phyloP scores from a whole-genome alignment of 2,888 invertebrate species.

The Ophonus ardosiacus region DNA sequence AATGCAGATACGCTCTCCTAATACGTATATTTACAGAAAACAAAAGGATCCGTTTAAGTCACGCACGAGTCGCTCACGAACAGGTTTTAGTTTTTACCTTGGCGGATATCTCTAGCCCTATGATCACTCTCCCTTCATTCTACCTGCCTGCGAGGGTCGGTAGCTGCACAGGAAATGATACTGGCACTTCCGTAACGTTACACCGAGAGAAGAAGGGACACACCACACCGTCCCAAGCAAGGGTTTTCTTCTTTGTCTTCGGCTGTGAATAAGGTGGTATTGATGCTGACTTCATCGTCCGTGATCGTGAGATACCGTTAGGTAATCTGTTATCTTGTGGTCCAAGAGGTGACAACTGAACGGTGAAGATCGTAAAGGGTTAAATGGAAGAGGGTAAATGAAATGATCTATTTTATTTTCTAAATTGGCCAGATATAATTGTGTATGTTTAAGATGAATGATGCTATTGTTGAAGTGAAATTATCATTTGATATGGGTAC shows the following conservation, averaged over 20 bases:
- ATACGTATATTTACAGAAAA: background rate
- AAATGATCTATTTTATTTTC: conserved; percentile 29
- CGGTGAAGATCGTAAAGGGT: conserved; percentile 34
- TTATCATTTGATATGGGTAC: background rate
- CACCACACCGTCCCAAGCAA: background rate
- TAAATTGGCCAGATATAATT: conserved; percentile 52
- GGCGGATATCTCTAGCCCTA: conserved; percentile 30
- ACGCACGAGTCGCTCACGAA: conserved; percentile 45
- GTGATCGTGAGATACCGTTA: conserved; percentile 53
- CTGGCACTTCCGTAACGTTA: conserved; percentile 53
- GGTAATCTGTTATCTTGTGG: conserved; percentile 49
- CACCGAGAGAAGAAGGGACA: conserved; percentile 1
- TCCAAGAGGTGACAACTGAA: conserved; percentile 35
- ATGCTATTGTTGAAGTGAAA: background rate
- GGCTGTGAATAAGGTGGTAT: conserved; percentile 41
- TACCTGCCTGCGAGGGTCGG: conserved; percentile 34
- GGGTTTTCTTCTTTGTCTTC: conserved; percentile 29
- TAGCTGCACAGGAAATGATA: conserved; percentile 54
- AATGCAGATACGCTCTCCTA: background rate
- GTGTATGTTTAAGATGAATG: conserved; percentile 21
- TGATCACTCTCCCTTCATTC: conserved; percentile 26
- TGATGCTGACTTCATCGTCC: conserved; percentile 32
- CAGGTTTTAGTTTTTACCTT: conserved; percentile 28
- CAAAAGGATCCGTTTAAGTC: conserved; percentile 38
- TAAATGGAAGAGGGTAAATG: conserved; percentile 1